Conservation (phyloP, 2,797 vertebrate species). For the Babyrousa celebensis region DNA sequence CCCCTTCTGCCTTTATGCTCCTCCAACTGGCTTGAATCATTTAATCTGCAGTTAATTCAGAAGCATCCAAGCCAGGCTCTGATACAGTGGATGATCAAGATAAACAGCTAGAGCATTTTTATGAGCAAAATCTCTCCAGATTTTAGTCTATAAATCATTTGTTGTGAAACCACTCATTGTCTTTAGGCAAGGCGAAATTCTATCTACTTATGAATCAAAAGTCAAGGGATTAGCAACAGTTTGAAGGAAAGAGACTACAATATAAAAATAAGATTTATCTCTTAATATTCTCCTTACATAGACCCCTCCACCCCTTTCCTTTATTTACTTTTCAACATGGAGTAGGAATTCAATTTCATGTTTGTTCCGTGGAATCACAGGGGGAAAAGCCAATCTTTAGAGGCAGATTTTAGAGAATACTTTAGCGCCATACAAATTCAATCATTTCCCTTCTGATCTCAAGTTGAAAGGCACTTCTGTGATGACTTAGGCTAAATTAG, state of each 20-base stretch:
- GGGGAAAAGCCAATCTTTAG: constrained; percentile 60
- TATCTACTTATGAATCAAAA: constrained; percentile 91
- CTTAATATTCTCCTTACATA: constrained; percentile 88
- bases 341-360: constrained; percentile 88
- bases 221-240: constrained; percentile 90
- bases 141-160: constrained; percentile 92
- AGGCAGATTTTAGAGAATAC: constrained; percentile 45
- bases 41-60: constrained; percentile 91
- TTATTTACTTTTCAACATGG: constrained; percentile 81
- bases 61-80: constrained; percentile 85
- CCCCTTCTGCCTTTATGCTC: constrained; percentile 85
- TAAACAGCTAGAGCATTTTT: constrained; percentile 89
- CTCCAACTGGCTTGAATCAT: constrained; percentile 87
- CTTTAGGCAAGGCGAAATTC: constrained; percentile 91
- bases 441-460: neutral
- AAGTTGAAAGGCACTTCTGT: constrained; percentile 43
- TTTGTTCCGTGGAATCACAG: constrained; percentile 79
- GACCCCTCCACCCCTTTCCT: constrained; percentile 81
- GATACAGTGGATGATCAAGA: constrained; percentile 90
- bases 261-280: constrained; percentile 88
- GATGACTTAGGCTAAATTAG: constrained; percentile 50
- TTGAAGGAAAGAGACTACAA: constrained; percentile 85
- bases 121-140: constrained; percentile 91
- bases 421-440: constrained; percentile 77
- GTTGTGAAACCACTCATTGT: constrained; percentile 90